Percentiles rank a stretch among this genome's conserved stretches.
Conservation (phyloP, 2,888 invertebrate genomes). For the Yponomeuta sedellus region DNA sequence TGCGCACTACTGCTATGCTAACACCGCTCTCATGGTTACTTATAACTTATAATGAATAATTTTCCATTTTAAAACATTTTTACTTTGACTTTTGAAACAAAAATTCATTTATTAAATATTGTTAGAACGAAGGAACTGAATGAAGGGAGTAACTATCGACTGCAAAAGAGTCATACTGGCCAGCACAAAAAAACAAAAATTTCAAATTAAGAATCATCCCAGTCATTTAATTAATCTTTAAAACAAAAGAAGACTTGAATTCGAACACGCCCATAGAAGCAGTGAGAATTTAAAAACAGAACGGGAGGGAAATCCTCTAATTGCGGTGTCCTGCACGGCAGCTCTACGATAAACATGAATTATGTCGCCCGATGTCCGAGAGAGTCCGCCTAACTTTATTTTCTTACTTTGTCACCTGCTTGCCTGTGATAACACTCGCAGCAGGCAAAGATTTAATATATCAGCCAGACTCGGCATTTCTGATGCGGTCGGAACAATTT, state of each 20-base stretch:
- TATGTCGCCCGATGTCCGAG: slow-evolving; percentile 68
- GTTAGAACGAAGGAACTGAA: too few relatives aligned
- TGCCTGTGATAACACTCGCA: slow-evolving; percentile 47
- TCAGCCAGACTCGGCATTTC: background rate
- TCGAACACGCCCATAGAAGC: slow-evolving; percentile 19
- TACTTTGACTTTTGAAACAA: background rate
- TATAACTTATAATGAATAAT: too few relatives aligned
- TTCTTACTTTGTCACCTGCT: slow-evolving; percentile 66
- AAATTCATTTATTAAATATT: too few relatives aligned
- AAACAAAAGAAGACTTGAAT: background rate
- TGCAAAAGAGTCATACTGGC: too few relatives aligned
- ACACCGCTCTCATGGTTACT: too few relatives aligned
- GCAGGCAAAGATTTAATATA: slow-evolving; percentile 5
- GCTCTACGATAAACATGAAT: slow-evolving; percentile 68
- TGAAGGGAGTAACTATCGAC: too few relatives aligned
- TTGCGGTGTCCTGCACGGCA: slow-evolving; percentile 54
- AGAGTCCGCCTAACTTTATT: slow-evolving; percentile 48
- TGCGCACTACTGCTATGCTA: too few relatives aligned
- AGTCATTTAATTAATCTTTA: background rate
- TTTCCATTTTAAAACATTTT: too few relatives aligned
- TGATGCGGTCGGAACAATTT: background rate
- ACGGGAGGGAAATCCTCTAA: slow-evolving; percentile 53
- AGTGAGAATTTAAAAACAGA: slow-evolving; percentile 40
- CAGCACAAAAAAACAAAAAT: too few relatives aligned
- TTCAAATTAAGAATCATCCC: background rate